Evolutionary conservation across 2,888 invertebrate genomes (phyloP).

Genomic region (Leucania comma): DNA sequence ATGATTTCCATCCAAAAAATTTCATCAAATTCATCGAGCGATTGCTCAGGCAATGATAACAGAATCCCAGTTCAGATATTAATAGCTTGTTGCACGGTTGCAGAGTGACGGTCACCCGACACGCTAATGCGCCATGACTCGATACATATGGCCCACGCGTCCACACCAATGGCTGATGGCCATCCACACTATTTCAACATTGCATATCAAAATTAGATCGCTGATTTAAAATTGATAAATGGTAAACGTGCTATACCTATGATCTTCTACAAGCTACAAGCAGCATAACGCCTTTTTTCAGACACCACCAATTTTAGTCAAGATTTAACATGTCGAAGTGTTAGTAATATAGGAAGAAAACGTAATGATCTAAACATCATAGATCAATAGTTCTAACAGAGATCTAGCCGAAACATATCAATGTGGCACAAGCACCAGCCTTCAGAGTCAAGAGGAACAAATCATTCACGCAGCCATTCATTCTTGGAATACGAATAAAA

Average conservation of each 20-base stretch:
- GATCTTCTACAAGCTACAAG: neutral
- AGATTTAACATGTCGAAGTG: constrained; percentile 1
- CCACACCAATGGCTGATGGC: constrained; percentile 68
- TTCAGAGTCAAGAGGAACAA: constrained; percentile 17
- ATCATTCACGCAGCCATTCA: constrained; percentile 35
- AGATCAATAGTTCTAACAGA: constrained; percentile 28
- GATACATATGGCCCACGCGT: constrained; percentile 87
- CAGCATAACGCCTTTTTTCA: neutral
- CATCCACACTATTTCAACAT: constrained; percentile 62
- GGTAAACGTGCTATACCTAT: neutral
- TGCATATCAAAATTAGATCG: constrained; percentile 45
- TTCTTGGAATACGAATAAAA: constrained; percentile 55
- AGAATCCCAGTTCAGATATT: constrained; percentile 70
- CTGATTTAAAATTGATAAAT: constrained; percentile 16
- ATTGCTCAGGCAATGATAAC: constrained; percentile 57
- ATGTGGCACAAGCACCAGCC: constrained; percentile 21
- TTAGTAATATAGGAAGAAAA: neutral
- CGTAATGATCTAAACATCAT: constrained; percentile 1
- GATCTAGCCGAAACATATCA: neutral
- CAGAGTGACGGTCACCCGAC: constrained; percentile 83
- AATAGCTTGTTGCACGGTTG: constrained; percentile 79
- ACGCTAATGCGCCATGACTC: constrained; percentile 88
- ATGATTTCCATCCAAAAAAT: neutral
- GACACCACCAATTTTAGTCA: neutral
- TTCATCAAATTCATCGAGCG: constrained; percentile 22